These are phyloP conservation scores for Thunnus thynnus DNA, from an alignment of 2,113 vertebrate species.

Conservation along the genomic window DNA sequence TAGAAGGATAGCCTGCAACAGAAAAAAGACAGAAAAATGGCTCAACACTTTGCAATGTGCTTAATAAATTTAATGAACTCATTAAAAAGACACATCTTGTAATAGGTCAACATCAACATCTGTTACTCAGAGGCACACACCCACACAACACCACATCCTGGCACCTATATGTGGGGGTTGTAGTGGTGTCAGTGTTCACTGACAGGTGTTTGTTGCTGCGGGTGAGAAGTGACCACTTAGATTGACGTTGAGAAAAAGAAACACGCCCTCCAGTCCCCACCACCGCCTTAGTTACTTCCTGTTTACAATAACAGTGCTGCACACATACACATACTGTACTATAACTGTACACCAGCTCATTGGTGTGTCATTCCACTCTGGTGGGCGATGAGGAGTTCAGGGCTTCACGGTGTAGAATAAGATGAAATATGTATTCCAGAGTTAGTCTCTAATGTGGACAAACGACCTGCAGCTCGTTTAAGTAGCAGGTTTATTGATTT, in stretches of 20 bases:
- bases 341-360: conserved; percentile 1
- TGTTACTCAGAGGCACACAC: not conserved
- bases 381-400: too few relatives aligned
- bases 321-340: conserved; percentile 1
- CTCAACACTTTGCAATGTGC: not conserved
- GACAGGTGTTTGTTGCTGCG: not conserved
- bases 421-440: not conserved
- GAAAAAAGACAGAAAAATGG: conserved; percentile 29
- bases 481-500: not conserved
- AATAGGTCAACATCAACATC: not conserved
- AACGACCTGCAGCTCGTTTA: conserved; percentile 2
- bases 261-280: not conserved
- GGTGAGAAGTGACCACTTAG: not conserved
- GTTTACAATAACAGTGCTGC: conserved; percentile 47
- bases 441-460: not conserved
- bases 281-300: conserved; percentile 49
- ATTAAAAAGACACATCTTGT: not conserved
- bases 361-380: not conserved
- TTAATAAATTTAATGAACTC: not conserved
- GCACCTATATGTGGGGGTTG: not conserved
- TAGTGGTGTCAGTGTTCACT: not conserved
- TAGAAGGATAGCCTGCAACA: conserved; percentile 94
- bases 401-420: not conserved
- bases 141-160: not conserved
- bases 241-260: not conserved